Evolutionary conservation across 2,797 vertebrate genomes (phyloP).

Genomic region (Acrossocheilus fasciatus): DNA sequence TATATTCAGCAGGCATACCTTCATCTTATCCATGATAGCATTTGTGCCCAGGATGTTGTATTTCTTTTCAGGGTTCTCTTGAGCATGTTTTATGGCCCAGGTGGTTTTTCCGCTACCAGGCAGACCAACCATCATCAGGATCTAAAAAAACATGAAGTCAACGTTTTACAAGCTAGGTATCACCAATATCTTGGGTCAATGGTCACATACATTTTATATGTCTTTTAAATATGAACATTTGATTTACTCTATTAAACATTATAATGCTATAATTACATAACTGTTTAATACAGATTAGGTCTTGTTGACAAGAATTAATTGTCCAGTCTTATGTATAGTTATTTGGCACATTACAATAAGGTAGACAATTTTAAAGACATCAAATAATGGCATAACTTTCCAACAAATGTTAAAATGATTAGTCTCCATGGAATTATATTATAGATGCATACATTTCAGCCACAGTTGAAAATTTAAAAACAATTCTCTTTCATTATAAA

Average conservation of each 20-base stretch:
- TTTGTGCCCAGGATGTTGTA: slow-evolving; percentile 96
- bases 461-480: background rate
- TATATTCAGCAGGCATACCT: slow-evolving; percentile 72
- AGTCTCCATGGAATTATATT: background rate
- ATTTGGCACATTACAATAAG: background rate
- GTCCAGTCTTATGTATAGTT: background rate
- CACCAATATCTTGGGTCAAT: background rate
- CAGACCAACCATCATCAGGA: slow-evolving; percentile 96
- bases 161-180: background rate
- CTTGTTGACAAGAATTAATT: background rate
- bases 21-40: slow-evolving; percentile 98
- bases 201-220: background rate
- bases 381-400: background rate
- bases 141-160: slow-evolving; percentile 71
- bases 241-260: background rate
- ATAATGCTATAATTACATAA: background rate
- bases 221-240: background rate
- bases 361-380: background rate
- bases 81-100: slow-evolving; percentile 88
- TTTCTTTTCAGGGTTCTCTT: slow-evolving; percentile 87
- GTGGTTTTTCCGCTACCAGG: slow-evolving; percentile 94
- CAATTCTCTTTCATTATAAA: background rate
- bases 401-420: background rate
- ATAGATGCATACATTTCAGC: background rate
- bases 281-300: background rate